Conservation (phyloP, 2,888 invertebrate species). For the Xanthia togata region DNA sequence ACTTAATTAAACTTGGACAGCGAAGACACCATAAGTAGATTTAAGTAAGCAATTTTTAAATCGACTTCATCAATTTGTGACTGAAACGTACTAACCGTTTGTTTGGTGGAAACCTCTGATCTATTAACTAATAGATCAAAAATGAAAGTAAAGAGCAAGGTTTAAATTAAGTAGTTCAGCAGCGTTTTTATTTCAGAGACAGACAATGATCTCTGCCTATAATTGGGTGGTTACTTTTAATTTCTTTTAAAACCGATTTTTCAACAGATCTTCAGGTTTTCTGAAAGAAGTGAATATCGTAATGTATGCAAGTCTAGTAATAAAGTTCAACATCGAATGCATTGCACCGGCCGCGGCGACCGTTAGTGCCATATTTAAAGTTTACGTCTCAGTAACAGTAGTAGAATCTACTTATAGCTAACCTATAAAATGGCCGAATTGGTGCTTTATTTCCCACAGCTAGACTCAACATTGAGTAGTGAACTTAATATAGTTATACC, state of each 20-base stretch:
- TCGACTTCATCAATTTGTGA: not conserved
- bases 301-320: not conserved
- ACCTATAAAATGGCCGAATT: conserved; percentile 32
- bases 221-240: not conserved
- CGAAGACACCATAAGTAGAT: too few species aligned
- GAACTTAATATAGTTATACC: conserved; percentile 28
- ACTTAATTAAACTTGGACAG: not conserved
- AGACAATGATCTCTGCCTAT: not conserved
- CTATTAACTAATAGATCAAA: not conserved
- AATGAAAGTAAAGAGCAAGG: not conserved
- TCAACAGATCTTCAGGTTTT: not conserved
- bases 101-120: not conserved
- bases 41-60: not conserved
- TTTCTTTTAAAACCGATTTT: not conserved
- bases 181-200: not conserved
- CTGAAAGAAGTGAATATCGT: not conserved
- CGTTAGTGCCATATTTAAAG: conserved; percentile 17
- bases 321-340: conserved; percentile 4
- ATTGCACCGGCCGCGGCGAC: not conserved
- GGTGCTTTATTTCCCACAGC: conserved; percentile 34
- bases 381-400: conserved; percentile 34
- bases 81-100: not conserved
- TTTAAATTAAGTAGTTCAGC: not conserved
- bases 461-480: conserved; percentile 34
- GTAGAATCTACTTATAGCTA: conserved; percentile 39